Evolutionary conservation across 2,797 vertebrate species (phyloP).

Genomic region (Muscicapa striata): DNA sequence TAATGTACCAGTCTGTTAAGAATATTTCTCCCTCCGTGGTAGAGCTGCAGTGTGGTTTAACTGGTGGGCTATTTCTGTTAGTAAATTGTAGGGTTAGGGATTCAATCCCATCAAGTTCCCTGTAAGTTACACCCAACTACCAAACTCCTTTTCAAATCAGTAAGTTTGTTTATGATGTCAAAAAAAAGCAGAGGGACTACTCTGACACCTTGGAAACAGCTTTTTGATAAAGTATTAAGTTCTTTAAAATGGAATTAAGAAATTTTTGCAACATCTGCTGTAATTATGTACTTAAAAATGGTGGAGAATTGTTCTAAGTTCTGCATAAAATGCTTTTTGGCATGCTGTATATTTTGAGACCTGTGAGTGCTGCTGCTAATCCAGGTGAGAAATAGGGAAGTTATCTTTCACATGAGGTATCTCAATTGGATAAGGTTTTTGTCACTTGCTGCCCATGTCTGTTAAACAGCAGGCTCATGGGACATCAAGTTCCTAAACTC

Average conservation of each 20-base stretch:
- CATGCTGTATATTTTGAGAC: not conserved
- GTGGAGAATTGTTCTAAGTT: not conserved
- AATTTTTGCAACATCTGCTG: not conserved
- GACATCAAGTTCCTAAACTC: not conserved
- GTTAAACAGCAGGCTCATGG: not conserved
- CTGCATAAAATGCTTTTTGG: not conserved
- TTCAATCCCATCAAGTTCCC: slow-evolving; percentile 61
- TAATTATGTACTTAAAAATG: not conserved
- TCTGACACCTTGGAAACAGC: not conserved
- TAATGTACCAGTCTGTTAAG: slow-evolving; percentile 62
- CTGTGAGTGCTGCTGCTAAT: not conserved
- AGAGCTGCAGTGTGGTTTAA: slow-evolving; percentile 67
- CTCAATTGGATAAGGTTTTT: not conserved
- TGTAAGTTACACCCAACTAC: slow-evolving; percentile 24
- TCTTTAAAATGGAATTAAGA: slow-evolving; percentile 8
- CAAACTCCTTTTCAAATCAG: not conserved
- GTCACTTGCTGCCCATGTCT: not conserved
- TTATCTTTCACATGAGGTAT: not conserved
- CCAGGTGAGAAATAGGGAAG: not conserved
- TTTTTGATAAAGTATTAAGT: not conserved
- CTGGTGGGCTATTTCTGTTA: slow-evolving; percentile 80
- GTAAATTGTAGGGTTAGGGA: slow-evolving; percentile 85
- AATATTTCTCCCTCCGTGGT: slow-evolving; percentile 68
- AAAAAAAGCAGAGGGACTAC: not conserved
- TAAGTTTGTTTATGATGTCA: not conserved